Conservation (phyloP, 2,888 invertebrate genomes). For the Caenorhabditis sinica region DNA sequence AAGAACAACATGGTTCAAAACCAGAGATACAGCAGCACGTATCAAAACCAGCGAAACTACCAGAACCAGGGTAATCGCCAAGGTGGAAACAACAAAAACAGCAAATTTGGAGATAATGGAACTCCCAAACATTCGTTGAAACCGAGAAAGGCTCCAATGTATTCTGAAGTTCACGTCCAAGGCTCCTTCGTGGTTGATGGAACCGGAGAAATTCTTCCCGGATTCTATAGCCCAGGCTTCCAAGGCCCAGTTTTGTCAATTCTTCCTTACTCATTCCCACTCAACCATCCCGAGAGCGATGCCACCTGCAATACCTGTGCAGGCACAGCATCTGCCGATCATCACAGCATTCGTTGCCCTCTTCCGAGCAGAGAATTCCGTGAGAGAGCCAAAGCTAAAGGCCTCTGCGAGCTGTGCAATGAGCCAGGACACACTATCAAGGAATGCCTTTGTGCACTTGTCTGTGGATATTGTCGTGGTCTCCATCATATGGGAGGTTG, state of each 20-base stretch:
- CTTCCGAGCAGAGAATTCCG: background rate
- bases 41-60: background rate
- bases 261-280: background rate
- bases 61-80: background rate
- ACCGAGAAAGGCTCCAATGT: too few relatives aligned
- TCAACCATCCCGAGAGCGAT: background rate
- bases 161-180: background rate
- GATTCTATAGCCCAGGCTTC: background rate
- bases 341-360: background rate
- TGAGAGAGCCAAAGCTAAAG: background rate
- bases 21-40: background rate
- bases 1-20: too few relatives aligned
- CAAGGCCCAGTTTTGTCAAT: background rate
- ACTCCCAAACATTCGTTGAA: too few relatives aligned
- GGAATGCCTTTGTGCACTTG: background rate
- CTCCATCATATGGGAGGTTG: background rate
- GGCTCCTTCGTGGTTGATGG: background rate
- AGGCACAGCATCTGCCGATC: too few relatives aligned
- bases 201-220: background rate
- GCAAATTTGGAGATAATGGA: too few relatives aligned
- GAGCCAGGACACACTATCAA: background rate
- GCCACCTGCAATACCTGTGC: background rate
- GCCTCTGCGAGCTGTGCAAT: background rate
- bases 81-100: background rate
- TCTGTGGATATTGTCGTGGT: constrained; percentile 1